Conservation (phyloP, 2,797 vertebrate species). For the Pseudomugil gertrudae region DNA sequence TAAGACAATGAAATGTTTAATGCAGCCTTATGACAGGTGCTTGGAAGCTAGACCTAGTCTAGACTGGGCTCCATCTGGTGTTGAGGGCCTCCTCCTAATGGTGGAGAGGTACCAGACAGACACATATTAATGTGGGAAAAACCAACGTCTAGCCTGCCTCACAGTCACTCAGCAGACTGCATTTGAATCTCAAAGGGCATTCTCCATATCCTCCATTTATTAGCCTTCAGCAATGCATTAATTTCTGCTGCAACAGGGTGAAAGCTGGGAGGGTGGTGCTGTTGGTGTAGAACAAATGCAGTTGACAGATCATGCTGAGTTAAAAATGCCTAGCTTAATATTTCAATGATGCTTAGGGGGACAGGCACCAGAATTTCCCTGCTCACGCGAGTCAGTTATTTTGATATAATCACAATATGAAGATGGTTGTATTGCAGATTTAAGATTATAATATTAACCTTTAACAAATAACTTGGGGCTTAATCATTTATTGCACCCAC, state of each 20-base stretch:
- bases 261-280: slow-evolving; percentile 43
- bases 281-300: slow-evolving; percentile 16
- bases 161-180: slow-evolving; percentile 75
- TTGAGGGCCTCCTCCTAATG: slow-evolving; percentile 77
- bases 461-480: neutral
- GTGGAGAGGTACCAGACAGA: slow-evolving; percentile 80
- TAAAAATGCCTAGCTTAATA: slow-evolving; percentile 30
- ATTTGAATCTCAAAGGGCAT: slow-evolving; percentile 82
- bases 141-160: slow-evolving; percentile 75
- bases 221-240: slow-evolving; percentile 75
- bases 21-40: slow-evolving; percentile 80
- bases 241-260: slow-evolving; percentile 55
- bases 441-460: neutral
- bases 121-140: slow-evolving; percentile 87
- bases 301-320: slow-evolving; percentile 23
- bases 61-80: slow-evolving; percentile 85
- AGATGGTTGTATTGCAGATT: neutral
- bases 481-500: neutral
- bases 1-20: slow-evolving; percentile 74
- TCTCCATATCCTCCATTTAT: slow-evolving; percentile 78
- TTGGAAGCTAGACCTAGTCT: slow-evolving; percentile 69
- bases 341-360: slow-evolving; percentile 5
- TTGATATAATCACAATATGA: slow-evolving; percentile 11
- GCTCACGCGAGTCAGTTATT: neutral
- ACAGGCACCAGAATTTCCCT: slow-evolving; percentile 2